Conservation (phyloP, 2,113 vertebrate genomes). For the Hippocampus guttulatus region DNA sequence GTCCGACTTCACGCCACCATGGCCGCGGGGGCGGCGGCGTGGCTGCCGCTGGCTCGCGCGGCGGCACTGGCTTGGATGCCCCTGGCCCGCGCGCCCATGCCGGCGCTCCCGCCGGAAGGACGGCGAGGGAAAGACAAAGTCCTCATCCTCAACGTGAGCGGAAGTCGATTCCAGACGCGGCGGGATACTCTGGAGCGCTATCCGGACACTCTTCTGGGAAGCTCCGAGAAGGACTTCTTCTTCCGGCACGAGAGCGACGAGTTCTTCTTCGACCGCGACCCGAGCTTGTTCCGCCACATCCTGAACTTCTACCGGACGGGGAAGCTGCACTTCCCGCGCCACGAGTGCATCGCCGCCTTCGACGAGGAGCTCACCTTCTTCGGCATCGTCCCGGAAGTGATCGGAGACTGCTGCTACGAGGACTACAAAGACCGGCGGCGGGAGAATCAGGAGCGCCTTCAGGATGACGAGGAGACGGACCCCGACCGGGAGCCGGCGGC, state of each 20-base stretch:
- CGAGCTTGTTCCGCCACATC: slow-evolving; percentile 93
- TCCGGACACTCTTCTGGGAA: slow-evolving; percentile 93
- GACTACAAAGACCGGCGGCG: slow-evolving; percentile 94
- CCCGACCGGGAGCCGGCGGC: slow-evolving; percentile 67
- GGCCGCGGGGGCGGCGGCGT: slow-evolving; percentile 92
- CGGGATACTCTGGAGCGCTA: slow-evolving; percentile 90
- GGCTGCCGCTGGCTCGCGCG: slow-evolving; percentile 93
- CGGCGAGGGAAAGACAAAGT: slow-evolving; percentile 79
- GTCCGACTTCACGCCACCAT: slow-evolving; percentile 61
- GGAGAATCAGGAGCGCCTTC: slow-evolving; percentile 88
- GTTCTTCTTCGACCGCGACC: slow-evolving; percentile 97
- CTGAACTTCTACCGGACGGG: slow-evolving; percentile 96
- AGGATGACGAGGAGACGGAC: slow-evolving; percentile 86
- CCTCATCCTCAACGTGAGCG: slow-evolving; percentile 91
- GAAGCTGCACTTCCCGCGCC: slow-evolving; percentile 91
- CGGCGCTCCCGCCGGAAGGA: slow-evolving; percentile 77
- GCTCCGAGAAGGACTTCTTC: slow-evolving; percentile 93
- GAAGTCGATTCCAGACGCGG: slow-evolving; percentile 93
- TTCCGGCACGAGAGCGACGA: slow-evolving; percentile 88
- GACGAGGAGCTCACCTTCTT: slow-evolving; percentile 96
- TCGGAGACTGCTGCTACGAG: slow-evolving; percentile 96
- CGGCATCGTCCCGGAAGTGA: slow-evolving; percentile 92
- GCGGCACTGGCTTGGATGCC: slow-evolving; percentile 98
- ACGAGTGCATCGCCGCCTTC: slow-evolving; percentile 93
- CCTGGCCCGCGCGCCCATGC: slow-evolving; percentile 89